Base-by-base conservation (phyloP, 2,113 vertebrate genomes). In the Myiopsitta monachus region DNA sequence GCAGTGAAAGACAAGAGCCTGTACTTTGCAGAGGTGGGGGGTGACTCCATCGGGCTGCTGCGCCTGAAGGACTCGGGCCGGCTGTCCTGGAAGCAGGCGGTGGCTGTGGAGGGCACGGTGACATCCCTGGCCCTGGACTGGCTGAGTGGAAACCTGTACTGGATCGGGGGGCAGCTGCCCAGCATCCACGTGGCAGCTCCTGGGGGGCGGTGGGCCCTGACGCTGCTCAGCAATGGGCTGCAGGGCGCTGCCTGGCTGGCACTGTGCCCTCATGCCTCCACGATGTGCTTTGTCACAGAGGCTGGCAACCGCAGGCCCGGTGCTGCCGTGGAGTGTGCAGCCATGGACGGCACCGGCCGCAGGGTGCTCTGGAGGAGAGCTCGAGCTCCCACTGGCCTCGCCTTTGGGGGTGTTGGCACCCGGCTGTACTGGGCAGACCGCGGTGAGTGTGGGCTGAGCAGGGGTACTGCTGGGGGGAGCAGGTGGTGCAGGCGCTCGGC, bases 111-210 rank as follows among this genome's bases (percentile, higher is more conserved):
- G 51, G 99, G 98, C 55, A 63, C 23, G 0, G 97, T 99, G 76
- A 96, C 91, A 0, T 98, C 98, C 46, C 83, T 99, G 72, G 98
- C 99, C 36, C 96, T 99, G 28, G 99, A 99, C 97, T 99, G 99
- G 99, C 93, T 99, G 86, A 99, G 98, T 1, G 97, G 97, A 6
- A 99, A 99, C 94, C 87, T 99, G 36, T 99, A 99, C 95, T 99
- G 99, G 99, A 99, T 99, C 14, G 98, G 97, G 70, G 95, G 52
- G 3, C 88, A 92, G 21, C 97, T 91, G 0, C 92, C 98, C 13
- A 85, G 95, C 77, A 97, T 99, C 83, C 94, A 93, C 0, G 98
- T 99, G 54, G 98, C 98, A 23, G 97, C 98, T 7, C 86, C 94
- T 0, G 61, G 90, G 28, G 95, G 97, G 2, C 95, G 51, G 57